A percentile compares a stretch with the other conserved stretches of the same genome.
These are phyloP conservation scores for Aphodius sticticus DNA, from an alignment of 2,888 invertebrate species.

Conservation along the genomic window DNA sequence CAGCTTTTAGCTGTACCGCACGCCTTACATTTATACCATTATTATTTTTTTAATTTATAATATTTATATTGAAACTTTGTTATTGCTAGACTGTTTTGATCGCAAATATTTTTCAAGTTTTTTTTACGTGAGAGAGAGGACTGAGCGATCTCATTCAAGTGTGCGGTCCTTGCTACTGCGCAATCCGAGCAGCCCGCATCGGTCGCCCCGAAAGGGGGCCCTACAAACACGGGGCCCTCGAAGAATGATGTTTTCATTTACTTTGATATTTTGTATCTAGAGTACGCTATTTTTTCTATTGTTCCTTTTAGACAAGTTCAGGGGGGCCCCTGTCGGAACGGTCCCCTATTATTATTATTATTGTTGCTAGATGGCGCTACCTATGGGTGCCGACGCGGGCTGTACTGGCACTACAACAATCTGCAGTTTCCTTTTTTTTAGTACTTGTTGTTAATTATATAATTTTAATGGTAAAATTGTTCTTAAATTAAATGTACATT, in stretches of 20 bases:
- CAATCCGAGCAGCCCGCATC: conserved; percentile 40
- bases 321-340: conserved; percentile 25
- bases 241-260: conserved; percentile 32
- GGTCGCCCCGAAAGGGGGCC: conserved; percentile 23
- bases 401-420: conserved; percentile 50
- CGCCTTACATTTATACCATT: conserved; percentile 35
- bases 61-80: conserved; percentile 38
- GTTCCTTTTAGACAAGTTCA: conserved; percentile 47
- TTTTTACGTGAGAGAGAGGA: conserved; percentile 42
- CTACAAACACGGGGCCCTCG: conserved; percentile 18
- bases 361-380: conserved; percentile 36
- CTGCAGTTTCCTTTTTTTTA: conserved; percentile 62
- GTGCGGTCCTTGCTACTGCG: conserved; percentile 4
- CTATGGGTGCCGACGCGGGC: not conserved
- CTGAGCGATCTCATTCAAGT: conserved; percentile 58
- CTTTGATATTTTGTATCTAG: conserved; percentile 34
- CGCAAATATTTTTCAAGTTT: conserved; percentile 26
- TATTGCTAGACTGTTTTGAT: conserved; percentile 41
- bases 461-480: conserved; percentile 73
- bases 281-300: conserved; percentile 58
- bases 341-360: conserved; percentile 52
- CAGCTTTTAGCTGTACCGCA: conserved; percentile 33
- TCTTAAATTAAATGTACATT: conserved; percentile 79
- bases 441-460: conserved; percentile 73
- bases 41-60: conserved; percentile 37